Evolutionary conservation across 1,140 invertebrate genomes (phyloP).

Genomic region (Bombus haemorrhoidalis): DNA sequence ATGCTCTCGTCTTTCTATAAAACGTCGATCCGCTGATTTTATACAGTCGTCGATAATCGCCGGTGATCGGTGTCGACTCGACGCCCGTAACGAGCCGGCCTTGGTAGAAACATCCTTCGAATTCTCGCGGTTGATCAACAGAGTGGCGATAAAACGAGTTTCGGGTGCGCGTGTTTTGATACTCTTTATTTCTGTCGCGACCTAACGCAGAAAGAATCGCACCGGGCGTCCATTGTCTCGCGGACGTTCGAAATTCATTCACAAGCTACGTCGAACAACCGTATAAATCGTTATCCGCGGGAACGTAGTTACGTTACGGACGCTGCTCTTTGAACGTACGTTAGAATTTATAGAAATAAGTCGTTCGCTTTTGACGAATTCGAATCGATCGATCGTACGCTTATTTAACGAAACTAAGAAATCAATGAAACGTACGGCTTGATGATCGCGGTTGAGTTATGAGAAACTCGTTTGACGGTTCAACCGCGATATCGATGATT

Average conservation of each 20-base stretch:
- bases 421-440: no score
- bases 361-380: no score
- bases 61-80: conserved; percentile 6
- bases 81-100: conserved; percentile 48
- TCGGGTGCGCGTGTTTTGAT: neutral
- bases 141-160: conserved; percentile 36
- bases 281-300: no score
- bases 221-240: conserved; percentile 38
- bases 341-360: no score
- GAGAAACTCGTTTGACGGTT: neutral
- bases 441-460: no score
- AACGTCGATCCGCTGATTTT: conserved; percentile 19
- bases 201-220: conserved; percentile 43
- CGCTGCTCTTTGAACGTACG: no score
- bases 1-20: conserved; percentile 19
- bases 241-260: conserved; percentile 10
- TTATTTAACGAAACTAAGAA: no score
- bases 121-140: neutral
- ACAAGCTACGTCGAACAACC: no score
- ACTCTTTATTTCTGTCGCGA: conserved; percentile 48
- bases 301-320: no score
- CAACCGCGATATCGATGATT: conserved; percentile 41
- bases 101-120: conserved; percentile 33
- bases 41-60: conserved; percentile 15
- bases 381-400: no score